These are phyloP conservation scores for Halichondria panicea DNA, from an alignment of 37 sponge, comb jelly and placozoan genomes.

Conservation along the genomic window DNA sequence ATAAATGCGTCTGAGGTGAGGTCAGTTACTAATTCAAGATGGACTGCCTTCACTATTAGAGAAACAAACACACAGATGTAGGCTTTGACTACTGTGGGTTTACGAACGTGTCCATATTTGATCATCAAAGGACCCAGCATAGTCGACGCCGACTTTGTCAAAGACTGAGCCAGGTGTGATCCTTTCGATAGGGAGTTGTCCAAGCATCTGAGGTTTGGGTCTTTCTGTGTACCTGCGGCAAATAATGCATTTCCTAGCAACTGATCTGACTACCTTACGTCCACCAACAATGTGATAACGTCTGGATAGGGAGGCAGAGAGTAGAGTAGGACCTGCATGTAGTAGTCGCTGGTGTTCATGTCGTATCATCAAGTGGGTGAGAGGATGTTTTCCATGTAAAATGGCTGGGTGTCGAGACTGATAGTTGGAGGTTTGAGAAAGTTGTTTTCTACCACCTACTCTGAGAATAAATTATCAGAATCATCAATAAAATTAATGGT, in stretches of 20 bases:
- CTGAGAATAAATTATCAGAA: slow-evolving; percentile 10
- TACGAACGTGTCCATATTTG: slow-evolving; percentile 37
- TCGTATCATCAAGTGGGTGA: slow-evolving; percentile 14
- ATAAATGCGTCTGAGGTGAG: slow-evolving; percentile 42
- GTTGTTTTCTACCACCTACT: slow-evolving; percentile 17
- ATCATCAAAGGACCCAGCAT: slow-evolving; percentile 27
- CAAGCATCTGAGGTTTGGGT: slow-evolving; percentile 22
- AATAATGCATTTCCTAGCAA: slow-evolving; percentile 17
- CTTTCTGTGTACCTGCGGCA: slow-evolving; percentile 5
- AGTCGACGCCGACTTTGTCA: slow-evolving; percentile 32
- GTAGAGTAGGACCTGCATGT: slow-evolving; percentile 25
- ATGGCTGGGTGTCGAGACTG: slow-evolving; percentile 10
- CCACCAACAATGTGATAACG: slow-evolving; percentile 19
- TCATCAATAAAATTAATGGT: slow-evolving; percentile 6
- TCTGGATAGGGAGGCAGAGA: slow-evolving; percentile 19
- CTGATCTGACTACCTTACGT: neutral
- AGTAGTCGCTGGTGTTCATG: slow-evolving; percentile 11
- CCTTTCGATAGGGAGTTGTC: slow-evolving; percentile 29
- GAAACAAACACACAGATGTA: slow-evolving; percentile 37
- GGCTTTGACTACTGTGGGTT: slow-evolving; percentile 19
- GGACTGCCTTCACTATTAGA: slow-evolving; percentile 26
- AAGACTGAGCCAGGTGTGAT: slow-evolving; percentile 30
- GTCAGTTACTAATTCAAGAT: slow-evolving; percentile 29
- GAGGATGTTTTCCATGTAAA: slow-evolving; percentile 18
- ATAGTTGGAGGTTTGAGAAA: slow-evolving; percentile 9